phyloP scores from a whole-genome alignment of 2,797 vertebrate species.

The Lophotriccus pileatus region DNA sequence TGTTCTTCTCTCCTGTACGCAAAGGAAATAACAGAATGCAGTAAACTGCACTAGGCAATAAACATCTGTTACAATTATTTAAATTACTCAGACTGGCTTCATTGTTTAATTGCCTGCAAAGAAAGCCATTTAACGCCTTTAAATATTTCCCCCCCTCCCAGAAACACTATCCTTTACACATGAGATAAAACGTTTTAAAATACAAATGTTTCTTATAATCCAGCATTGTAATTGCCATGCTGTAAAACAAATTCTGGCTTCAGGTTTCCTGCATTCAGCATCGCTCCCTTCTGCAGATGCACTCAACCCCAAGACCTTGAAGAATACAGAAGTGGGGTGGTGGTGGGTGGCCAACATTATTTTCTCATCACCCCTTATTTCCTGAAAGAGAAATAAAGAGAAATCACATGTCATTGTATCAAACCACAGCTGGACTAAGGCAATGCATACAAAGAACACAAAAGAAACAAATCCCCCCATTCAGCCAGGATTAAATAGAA shows the following conservation, averaged over 20 bases:
- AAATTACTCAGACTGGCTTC: slow-evolving; percentile 36
- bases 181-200: slow-evolving; percentile 41
- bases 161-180: slow-evolving; percentile 31
- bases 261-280: background rate
- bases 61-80: slow-evolving; percentile 66
- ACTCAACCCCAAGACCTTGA: background rate
- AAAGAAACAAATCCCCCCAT: background rate
- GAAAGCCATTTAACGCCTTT: slow-evolving; percentile 28
- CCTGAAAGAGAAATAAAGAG: background rate
- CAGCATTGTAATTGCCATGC: background rate
- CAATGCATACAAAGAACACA: background rate
- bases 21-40: slow-evolving; percentile 41
- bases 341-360: background rate
- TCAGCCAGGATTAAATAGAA: background rate
- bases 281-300: background rate
- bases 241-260: background rate
- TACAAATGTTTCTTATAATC: background rate
- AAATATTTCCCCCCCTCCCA: slow-evolving; percentile 9
- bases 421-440: background rate
- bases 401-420: background rate
- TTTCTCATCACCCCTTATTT: background rate
- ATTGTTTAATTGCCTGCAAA: slow-evolving; percentile 61
- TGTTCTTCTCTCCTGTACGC: slow-evolving; percentile 16
- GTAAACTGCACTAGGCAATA: slow-evolving; percentile 43
- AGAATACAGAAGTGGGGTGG: background rate